Evolutionary conservation across 2,888 invertebrate genomes (phyloP).

Genomic region (Eupithecia insigniata): DNA sequence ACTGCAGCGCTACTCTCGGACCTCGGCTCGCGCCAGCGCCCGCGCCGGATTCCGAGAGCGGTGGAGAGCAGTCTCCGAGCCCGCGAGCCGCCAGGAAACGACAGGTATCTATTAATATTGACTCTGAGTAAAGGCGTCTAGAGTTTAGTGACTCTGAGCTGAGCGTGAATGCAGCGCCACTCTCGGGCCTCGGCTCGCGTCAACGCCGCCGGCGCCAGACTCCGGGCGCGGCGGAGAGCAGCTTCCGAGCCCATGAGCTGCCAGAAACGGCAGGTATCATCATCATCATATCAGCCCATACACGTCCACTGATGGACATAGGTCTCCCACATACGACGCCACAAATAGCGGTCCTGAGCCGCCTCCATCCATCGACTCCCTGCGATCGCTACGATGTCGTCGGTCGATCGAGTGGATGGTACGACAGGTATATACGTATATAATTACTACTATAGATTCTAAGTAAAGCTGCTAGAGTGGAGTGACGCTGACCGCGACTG

Average conservation of each 20-base stretch:
- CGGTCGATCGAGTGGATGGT: no score
- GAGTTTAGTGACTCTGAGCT: conserved; percentile 95
- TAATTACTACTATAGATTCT: conserved; percentile 52
- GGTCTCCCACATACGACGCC: no score
- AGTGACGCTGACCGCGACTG: conserved; percentile 95
- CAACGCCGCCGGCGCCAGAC: conserved; percentile 73
- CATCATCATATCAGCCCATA: no score
- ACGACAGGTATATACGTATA: no score
- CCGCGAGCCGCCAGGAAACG: conserved; percentile 91
- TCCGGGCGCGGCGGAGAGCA: conserved; percentile 92
- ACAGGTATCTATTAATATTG: conserved; percentile 75
- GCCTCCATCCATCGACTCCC: no score
- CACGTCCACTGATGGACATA: no score
- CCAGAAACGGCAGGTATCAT: conserved; percentile 90
- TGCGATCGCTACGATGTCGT: no score
- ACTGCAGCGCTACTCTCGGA: conserved; percentile 87
- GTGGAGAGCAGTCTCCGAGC: conserved; percentile 90
- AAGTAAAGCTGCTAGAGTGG: conserved; percentile 95
- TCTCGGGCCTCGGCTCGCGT: conserved; percentile 66
- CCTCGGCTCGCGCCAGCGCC: conserved; percentile 82
- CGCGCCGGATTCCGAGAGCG: conserved; percentile 92
- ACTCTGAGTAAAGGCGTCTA: conserved; percentile 93
- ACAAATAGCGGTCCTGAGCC: no score
- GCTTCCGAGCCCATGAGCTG: conserved; percentile 92
- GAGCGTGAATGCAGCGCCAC: conserved; percentile 92